Conservation (phyloP, 2,113 vertebrate species). For the Oncorhynchus nerka region DNA sequence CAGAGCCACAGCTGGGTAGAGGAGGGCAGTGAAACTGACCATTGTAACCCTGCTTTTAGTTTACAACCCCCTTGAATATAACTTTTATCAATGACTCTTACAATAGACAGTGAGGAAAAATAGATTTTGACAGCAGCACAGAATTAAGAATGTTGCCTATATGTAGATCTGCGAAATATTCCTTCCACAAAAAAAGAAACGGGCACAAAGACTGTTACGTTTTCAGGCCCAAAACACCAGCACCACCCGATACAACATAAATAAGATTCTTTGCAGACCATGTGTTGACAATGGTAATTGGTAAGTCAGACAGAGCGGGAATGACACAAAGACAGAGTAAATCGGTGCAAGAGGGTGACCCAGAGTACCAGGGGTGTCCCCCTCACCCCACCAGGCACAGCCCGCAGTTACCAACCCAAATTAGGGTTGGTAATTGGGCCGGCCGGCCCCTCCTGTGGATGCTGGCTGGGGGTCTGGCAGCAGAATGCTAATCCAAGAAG, state of each 20-base stretch:
- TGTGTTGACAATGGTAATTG: background rate
- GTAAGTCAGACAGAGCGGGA: background rate
- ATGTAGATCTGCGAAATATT: no score
- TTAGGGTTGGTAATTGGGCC: constrained; percentile 6
- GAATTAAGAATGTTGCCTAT: no score
- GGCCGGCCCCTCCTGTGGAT: background rate
- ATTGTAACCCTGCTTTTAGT: background rate
- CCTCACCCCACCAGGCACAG: background rate
- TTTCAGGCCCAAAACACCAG: no score
- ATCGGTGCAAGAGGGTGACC: background rate
- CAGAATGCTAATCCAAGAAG: constrained; percentile 24
- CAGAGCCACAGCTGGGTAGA: constrained; percentile 21
- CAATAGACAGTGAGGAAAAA: no score
- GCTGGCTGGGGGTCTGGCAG: constrained; percentile 1
- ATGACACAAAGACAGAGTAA: background rate
- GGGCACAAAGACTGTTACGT: no score
- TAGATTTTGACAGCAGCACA: no score
- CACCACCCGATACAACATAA: no score
- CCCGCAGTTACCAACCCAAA: background rate
- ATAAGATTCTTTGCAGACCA: background rate
- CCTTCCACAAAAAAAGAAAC: no score
- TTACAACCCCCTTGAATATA: no score
- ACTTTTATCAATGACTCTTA: no score
- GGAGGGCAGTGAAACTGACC: constrained; percentile 1
- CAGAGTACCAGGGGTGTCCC: background rate